Evolutionary conservation across 1,140 invertebrate genomes (phyloP), one percentile per base, ranked within the genome.

Genomic region (Platyscapa corneri): DNA sequence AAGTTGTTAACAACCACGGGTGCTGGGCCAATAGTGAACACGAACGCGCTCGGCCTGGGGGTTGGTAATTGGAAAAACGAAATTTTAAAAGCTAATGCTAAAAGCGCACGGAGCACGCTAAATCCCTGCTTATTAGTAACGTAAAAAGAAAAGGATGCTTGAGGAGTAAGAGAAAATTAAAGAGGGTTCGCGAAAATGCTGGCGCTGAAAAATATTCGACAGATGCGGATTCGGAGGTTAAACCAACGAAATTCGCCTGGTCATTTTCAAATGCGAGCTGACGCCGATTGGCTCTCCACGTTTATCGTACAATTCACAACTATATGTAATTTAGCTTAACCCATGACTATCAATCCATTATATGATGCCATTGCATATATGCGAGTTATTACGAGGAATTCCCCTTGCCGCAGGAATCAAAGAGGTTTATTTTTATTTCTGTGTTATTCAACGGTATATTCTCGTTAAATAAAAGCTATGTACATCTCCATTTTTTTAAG

Each of bases 11-110:
- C 5, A 39, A 27, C 37, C 37, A 46, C 7, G 37, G 42, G 5
- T 60, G 27, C 10, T 23, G 42, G n/a, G n/a, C 14, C 1, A 42
- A 49, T 49, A 18, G 42, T 32, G n/a, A 49, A 49, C 74, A 76
- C 27, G 42, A 23, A 76, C 12, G 42, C n/a, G 5, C 27, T 60
- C 16, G 3, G 3, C 34, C 18, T 70, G 27, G n/a, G n/a, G 37
- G 42, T 46, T 53, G 56, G 23, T 60, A 79, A 79, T 64, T 79
- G 34, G 77, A 39, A 79, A 79, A 79, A 34, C 27, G 56, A 18
- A 37, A 79, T 64, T 79, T 79, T 65, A 79, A 79, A 67, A 78
- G 76, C 76, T 14, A 72, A 76, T 10, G 49, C 16, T 53, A 53
- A 53, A 42, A 65, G 16, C 53, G 27, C 34, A 39, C 16, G 6